Base-by-base conservation (phyloP, 2,888 invertebrate genomes). In the Spisula subtruncata region DNA sequence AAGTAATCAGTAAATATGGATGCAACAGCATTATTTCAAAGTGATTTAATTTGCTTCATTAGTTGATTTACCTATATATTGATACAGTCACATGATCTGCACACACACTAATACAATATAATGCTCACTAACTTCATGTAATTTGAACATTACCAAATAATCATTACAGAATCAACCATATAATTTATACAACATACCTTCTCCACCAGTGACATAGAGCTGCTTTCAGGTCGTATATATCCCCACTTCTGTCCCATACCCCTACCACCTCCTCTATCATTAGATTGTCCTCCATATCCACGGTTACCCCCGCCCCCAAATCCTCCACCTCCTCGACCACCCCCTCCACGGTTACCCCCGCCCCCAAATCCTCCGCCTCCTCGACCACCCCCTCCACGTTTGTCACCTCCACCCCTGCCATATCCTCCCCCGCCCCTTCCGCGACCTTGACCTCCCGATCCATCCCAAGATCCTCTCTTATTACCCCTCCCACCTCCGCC, bases 401-500 rank as follows among this genome's bases (percentile, higher is more conserved):
- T 29, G 51, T 48, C 32, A 18, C 46, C 25, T 1, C 66, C 83
- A 46, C 46, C 83, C 60, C 60, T 56, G 82, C 91, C 41, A 4
- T 83, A 71, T 54, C 91, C 88, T 20, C 60, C 60, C 25, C 32
- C 46, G 18, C 35, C 35, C 0, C 41, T 81, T 35, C 84, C 48
- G 75, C n/a, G 16, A n/a, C 48, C 14, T 5, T 56, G 54, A 10
- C 56, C 60, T 20, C 81, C 81, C 6, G 81, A 66, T 46, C 80
- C 46, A 86, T 96, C 94, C 60, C 95, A 90, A 90, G 95, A 90
- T 6, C 94, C 90, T 10, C 92, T 66, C 35, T 92, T 89, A 20
- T 94, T 92, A n/a, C 93, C 83, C 16, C 91, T 91, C 32, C 94
- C 88, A 41, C 94, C 92, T 5, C 41, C 4, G 4, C 94, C 90